Percentiles rank a stretch among this genome's conserved stretches.
phyloP scores from a whole-genome alignment of 2,888 invertebrate genomes.

The Cryptosula pallasiana region DNA sequence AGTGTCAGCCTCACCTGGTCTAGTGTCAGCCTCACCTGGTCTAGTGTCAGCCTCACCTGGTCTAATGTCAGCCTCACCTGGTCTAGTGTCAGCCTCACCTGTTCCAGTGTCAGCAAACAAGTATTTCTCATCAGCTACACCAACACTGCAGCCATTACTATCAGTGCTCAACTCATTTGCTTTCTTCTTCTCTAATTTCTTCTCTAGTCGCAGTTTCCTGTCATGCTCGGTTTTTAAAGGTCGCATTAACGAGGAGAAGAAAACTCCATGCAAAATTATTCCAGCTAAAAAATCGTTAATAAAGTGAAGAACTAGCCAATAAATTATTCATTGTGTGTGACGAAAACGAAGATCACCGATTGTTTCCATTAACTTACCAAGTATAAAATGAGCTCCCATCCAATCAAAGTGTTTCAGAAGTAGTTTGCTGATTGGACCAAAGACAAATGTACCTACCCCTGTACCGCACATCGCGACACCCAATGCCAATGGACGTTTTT shows the following conservation, averaged over 20 bases:
- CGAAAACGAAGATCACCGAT: no score
- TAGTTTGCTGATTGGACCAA: constrained; percentile 71
- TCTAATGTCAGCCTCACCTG: no score
- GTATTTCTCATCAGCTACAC: background rate
- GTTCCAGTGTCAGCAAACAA: no score
- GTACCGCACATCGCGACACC: constrained; percentile 95
- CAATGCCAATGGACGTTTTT: constrained; percentile 88
- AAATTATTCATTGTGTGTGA: no score
- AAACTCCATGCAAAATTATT: constrained; percentile 68
- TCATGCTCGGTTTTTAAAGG: constrained; percentile 61
- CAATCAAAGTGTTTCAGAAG: constrained; percentile 67
- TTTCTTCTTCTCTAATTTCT: constrained; percentile 6
- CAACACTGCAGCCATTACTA: background rate
- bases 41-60: no score
- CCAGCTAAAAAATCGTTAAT: no score
- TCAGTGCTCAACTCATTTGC: background rate
- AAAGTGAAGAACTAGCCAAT: no score
- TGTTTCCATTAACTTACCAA: background rate
- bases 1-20: no score
- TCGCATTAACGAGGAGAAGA: constrained; percentile 76
- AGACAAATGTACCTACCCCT: constrained; percentile 85
- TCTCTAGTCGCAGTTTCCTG: background rate
- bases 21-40: no score
- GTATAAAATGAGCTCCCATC: constrained; percentile 60
- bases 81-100: no score